phyloP scores from a whole-genome alignment of 2,797 vertebrate species.

The Buceros bicornis region DNA sequence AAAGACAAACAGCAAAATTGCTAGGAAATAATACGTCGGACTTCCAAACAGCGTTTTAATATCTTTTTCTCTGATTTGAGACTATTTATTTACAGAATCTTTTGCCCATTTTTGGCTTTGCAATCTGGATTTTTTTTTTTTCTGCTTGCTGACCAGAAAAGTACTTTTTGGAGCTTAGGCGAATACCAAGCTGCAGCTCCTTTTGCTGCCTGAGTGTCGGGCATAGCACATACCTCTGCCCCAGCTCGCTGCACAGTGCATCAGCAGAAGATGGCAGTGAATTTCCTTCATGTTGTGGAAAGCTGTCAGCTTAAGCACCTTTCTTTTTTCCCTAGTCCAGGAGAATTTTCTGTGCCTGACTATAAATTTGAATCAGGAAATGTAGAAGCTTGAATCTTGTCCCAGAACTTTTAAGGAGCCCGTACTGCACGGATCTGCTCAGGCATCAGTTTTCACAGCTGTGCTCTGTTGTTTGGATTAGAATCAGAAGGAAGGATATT shows the following conservation, averaged over 20 bases:
- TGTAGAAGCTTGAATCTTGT: background rate
- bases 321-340: background rate
- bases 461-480: conserved; percentile 63
- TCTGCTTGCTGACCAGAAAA: background rate
- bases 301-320: background rate
- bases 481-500: conserved; percentile 51
- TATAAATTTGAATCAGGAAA: conserved; percentile 22
- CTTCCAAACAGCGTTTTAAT: conserved; percentile 3
- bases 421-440: background rate
- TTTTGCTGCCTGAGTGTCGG: background rate
- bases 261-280: background rate
- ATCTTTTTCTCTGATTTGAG: background rate
- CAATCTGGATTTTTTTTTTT: background rate
- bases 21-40: conserved; percentile 3
- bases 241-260: fast-evolving
- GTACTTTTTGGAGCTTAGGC: background rate
- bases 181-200: background rate
- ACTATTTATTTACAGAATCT: background rate
- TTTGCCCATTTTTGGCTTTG: background rate
- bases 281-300: conserved; percentile 6
- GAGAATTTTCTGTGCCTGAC: background rate
- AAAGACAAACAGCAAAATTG: conserved; percentile 12
- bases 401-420: background rate
- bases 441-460: conserved; percentile 72
- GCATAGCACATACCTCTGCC: background rate